phyloP scores from a whole-genome alignment of 2,797 vertebrate genomes.

The Sardinella longiceps region DNA sequence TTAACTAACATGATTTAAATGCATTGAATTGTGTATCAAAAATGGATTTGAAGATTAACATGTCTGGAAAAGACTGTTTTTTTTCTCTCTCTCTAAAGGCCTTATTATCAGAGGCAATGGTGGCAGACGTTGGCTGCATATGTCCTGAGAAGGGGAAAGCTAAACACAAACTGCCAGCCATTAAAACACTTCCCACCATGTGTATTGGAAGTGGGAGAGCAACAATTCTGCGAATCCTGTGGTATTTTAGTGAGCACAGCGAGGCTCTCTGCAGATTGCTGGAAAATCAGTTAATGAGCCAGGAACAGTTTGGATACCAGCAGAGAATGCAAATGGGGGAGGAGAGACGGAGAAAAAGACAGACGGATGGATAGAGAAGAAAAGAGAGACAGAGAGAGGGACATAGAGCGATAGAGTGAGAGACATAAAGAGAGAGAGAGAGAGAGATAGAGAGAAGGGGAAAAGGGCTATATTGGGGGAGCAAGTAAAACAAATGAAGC shows the following conservation, averaged over 20 bases:
- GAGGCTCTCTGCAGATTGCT: constrained; percentile 21
- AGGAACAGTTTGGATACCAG: constrained; percentile 25
- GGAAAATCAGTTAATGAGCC: constrained; percentile 26
- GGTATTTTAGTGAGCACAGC: constrained; percentile 1
- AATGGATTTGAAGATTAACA: neutral
- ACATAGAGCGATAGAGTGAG: neutral
- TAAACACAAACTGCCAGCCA: neutral
- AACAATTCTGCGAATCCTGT: neutral
- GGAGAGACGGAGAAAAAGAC: neutral
- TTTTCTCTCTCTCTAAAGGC: neutral
- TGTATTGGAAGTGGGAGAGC: constrained; percentile 17
- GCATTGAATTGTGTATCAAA: neutral
- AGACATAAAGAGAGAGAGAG: neutral
- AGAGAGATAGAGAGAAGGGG: neutral
- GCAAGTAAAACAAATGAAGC: neutral
- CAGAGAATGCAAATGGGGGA: constrained; percentile 16
- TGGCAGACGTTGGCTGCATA: constrained; percentile 14
- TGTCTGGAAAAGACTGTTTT: neutral
- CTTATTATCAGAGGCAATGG: neutral
- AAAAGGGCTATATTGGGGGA: neutral
- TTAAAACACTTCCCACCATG: constrained; percentile 12
- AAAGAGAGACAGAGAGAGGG: neutral
- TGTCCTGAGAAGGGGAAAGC: constrained; percentile 4
- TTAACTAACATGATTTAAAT: neutral
- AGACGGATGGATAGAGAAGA: neutral